A percentile compares a stretch with the other conserved stretches of the same genome.
Evolutionary conservation across 2,888 invertebrate species (phyloP).

Genomic region (Tachina fera): DNA sequence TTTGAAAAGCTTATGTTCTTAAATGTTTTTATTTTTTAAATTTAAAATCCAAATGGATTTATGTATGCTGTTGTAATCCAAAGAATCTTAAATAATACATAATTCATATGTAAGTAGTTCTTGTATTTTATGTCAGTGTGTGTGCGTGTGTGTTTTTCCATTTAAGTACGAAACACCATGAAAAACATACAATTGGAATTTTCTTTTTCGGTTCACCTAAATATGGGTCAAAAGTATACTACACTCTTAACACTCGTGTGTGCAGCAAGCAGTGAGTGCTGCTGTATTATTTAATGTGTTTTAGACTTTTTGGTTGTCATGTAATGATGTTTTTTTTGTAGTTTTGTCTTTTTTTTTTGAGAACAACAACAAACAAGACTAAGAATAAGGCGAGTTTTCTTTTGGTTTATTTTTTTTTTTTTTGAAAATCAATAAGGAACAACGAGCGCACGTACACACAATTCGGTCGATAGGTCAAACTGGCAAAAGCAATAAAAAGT

Average conservation of each 20-base stretch:
- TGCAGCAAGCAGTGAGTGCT: not conserved
- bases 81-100: conserved; percentile 27
- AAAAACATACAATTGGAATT: conserved; percentile 22
- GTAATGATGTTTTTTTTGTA: conserved; percentile 45
- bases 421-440: conserved; percentile 55
- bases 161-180: conserved; percentile 7
- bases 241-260: too few species aligned
- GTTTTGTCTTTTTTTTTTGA: not conserved
- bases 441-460: conserved; percentile 60
- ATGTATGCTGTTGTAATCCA: not conserved
- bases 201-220: conserved; percentile 38
- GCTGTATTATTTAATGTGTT: conserved; percentile 18
- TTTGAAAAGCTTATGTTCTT: not conserved
- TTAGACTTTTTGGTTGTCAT: conserved; percentile 39
- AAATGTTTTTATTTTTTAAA: not conserved
- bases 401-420: conserved; percentile 24
- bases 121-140: not conserved
- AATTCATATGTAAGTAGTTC: conserved; percentile 1
- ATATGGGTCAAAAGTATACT: conserved; percentile 59
- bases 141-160: not conserved
- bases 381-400: conserved; percentile 12
- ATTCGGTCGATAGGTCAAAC: conserved; percentile 75
- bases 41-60: conserved; percentile 22
- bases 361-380: not conserved
- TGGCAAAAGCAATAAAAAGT: conserved; percentile 20